These are phyloP conservation scores for Pollenia labialis DNA, from an alignment of 2,888 invertebrate species.

Conservation along the genomic window DNA sequence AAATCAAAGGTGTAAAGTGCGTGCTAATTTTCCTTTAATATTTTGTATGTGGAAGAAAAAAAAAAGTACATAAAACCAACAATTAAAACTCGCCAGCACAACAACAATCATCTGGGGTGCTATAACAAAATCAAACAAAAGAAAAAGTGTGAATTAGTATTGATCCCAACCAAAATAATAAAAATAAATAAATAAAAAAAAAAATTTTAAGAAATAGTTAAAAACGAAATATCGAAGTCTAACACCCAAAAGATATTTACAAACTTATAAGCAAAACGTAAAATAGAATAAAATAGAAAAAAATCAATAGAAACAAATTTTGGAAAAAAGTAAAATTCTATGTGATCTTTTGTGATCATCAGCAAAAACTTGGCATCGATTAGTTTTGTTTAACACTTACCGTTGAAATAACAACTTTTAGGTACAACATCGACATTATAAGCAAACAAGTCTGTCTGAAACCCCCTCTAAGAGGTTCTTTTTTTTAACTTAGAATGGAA, in stretches of 20 bases:
- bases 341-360: slow-evolving; percentile 33
- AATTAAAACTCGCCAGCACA: slow-evolving; percentile 20
- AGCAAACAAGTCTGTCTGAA: background rate
- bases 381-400: slow-evolving; percentile 54
- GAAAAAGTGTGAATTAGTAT: slow-evolving; percentile 69
- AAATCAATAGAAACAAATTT: slow-evolving; percentile 41
- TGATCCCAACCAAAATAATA: slow-evolving; percentile 45
- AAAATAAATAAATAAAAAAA: slow-evolving; percentile 23
- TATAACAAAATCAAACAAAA: slow-evolving; percentile 48
- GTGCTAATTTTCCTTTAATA: slow-evolving; percentile 78
- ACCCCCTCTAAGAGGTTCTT: background rate
- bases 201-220: slow-evolving; percentile 17
- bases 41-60: slow-evolving; percentile 66
- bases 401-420: slow-evolving; percentile 32
- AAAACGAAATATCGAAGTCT: slow-evolving; percentile 28
- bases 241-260: slow-evolving; percentile 6
- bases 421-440: background rate
- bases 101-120: slow-evolving; percentile 39
- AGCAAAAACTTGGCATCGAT: slow-evolving; percentile 22
- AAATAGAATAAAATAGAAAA: slow-evolving; percentile 24
- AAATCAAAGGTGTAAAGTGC: slow-evolving; percentile 81
- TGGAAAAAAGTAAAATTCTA: background rate
- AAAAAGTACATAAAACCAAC: slow-evolving; percentile 60
- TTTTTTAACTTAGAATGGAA: slow-evolving; percentile 27
- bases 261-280: slow-evolving; percentile 12